Base-by-base conservation (phyloP, 1,140 invertebrate genomes). In the Cepaea nemoralis region DNA sequence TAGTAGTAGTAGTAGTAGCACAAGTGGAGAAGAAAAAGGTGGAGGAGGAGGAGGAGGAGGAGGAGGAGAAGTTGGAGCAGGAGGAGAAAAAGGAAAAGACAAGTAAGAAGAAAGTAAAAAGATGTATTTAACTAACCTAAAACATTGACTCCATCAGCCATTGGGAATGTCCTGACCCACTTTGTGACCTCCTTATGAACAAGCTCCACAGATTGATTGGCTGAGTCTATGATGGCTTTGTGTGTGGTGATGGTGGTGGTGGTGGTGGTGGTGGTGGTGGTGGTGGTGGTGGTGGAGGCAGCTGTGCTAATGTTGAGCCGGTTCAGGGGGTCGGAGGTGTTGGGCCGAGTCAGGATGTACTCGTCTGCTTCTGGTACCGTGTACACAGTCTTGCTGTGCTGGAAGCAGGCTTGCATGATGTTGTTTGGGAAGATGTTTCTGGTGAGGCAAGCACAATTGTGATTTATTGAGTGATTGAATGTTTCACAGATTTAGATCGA, bases 341-440 rank as follows among this genome's bases (percentile, higher is more conserved):
- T 71, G 0, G 80, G 55, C 19, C 71, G 16, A 5, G 82, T 55
- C 10, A 73, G 19, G 66, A 79, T 83, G 55, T 76, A 82, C n/a
- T 69, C 80, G 24, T 79, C 76, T 45, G 27, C 6, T 6, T 80
- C 82, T 40, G 77, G 71, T 35, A 33, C 81, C 66, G 8, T 48
- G 42, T 80, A 85, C 50, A 83, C 86, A 63, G 91, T 92, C 69
- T 87, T 85, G 2, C 84, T 82, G 77, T 92, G 90, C 69, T 89
- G 87, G 81, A 92, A 90, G 75, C 95, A 94, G 0, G 97, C 96
- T 92, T 97, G 95, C 55, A 97, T 93, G 45, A 98, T 93, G 92
- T 98, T 98, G 66, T 96, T 95, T 24, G 97, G 97, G 88, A 98
- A 97, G 87, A 98, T 93, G 88, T 98, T 98, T 91, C 96, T 97